Base-by-base conservation (phyloP, 2,888 invertebrate species). In the Pammene aurita region DNA sequence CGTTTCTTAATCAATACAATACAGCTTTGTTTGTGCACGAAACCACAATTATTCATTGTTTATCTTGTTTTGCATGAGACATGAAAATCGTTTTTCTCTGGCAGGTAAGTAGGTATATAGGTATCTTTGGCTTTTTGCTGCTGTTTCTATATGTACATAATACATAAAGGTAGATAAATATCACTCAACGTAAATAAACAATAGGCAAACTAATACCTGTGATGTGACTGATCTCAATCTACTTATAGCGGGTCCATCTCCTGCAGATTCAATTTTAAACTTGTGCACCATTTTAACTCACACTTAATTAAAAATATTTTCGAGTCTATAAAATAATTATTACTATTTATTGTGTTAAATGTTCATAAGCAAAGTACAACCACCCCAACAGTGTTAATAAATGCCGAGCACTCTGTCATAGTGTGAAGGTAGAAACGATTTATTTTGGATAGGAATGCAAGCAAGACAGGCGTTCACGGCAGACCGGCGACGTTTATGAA, bases 261-360 rank as follows among this genome's bases (percentile, higher is more conserved):
- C n/a, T 54, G 74, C 79, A 41, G 54, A 35, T 71, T 82, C 75
- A 65, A 86, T 78, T 56, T 83, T 73, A 13, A 85, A 73, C 78
- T 84, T 85, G 34, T 82, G 77, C 77, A 90, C 86, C 89, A 90
- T 88, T 78, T 82, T 84, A 18, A 54, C 16, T 41, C 70, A 46
- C 61, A 68, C 16, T 42, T 10, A 57, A 62, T 60, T 42, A 18
- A 26, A 56, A 52, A 34, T 52, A 52, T 14, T 41, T 41, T 14
- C 26, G 26, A 14, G n/a, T 57, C 57, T 26, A 2, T 26, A 41
- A 56, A 18, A 41, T 13, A 57, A 57, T 18, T 26, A 9, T 13
- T 44, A 58, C n/a, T 26, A 34, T 61, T 7, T 18, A 34, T 26
- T 14, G 13, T 44, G 13, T 1, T 38, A 52, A 14, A 5, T 46